phyloP scores from a whole-genome alignment of 2,888 invertebrate genomes.

The Oxycera nigricornis region DNA sequence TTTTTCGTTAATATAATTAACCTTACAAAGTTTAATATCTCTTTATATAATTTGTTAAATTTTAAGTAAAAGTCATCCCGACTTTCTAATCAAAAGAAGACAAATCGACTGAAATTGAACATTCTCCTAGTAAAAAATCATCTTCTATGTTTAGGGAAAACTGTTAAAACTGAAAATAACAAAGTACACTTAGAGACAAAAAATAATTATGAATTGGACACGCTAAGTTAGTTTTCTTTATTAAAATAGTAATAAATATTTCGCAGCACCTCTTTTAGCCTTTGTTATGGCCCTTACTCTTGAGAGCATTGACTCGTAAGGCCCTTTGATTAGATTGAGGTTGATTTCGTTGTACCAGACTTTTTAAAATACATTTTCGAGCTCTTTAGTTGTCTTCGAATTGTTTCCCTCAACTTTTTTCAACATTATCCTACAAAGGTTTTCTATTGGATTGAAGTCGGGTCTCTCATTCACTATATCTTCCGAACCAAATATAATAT shows the following conservation, averaged over 20 bases:
- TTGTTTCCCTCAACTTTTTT: neutral
- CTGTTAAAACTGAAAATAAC: too few relatives aligned
- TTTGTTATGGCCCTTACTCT: neutral
- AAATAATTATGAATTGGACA: neutral
- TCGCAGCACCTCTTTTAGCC: neutral
- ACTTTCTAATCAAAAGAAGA: too few relatives aligned
- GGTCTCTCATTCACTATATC: too few relatives aligned
- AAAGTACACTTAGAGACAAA: neutral
- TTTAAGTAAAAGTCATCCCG: too few relatives aligned
- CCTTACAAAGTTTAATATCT: too few relatives aligned
- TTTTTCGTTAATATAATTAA: too few relatives aligned
- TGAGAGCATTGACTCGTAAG: neutral
- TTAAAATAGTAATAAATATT: too few relatives aligned
- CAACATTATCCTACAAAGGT: neutral
- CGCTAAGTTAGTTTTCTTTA: neutral
- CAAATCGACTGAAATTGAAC: neutral
- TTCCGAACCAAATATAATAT: too few relatives aligned
- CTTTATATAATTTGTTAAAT: too few relatives aligned
- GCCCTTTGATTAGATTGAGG: too few relatives aligned
- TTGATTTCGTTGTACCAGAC: neutral
- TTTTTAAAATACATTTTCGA: neutral
- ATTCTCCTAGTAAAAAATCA: neutral
- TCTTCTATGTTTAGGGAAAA: neutral
- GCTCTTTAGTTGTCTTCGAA: neutral
- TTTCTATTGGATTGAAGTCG: neutral